phyloP scores from a whole-genome alignment of 2,797 vertebrate genomes.

The Mareca strepera region DNA sequence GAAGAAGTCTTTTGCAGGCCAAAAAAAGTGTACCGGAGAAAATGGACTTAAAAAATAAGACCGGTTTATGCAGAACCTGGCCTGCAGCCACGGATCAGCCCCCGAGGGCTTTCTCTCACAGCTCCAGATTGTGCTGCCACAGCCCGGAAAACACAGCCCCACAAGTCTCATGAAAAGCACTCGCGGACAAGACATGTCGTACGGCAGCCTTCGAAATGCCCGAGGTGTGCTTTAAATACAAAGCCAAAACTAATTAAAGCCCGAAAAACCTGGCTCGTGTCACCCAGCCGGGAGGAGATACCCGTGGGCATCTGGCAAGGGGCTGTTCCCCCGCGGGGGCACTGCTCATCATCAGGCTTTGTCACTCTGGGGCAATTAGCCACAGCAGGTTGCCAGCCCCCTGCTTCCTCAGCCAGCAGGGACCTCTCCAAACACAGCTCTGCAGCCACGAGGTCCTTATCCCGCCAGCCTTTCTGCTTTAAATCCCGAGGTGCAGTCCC shows the following conservation, averaged over 20 bases:
- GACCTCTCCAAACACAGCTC: neutral
- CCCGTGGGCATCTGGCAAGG: neutral
- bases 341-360: neutral
- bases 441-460: neutral
- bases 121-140: constrained; percentile 52
- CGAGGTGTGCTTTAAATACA: neutral
- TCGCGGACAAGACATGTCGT: neutral
- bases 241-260: neutral
- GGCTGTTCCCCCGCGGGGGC: neutral
- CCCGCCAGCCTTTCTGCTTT: neutral
- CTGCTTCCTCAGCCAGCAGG: neutral
- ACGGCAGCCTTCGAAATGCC: neutral
- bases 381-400: neutral
- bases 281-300: neutral
- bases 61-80: constrained; percentile 75
- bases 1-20: constrained; percentile 78
- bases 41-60: constrained; percentile 74
- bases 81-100: constrained; percentile 63
- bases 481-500: neutral
- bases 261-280: neutral
- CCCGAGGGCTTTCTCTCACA: constrained; percentile 67
- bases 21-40: constrained; percentile 68
- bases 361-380: neutral
- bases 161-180: constrained; percentile 6
- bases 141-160: constrained; percentile 13